These are phyloP conservation scores for Pheosia gnoma DNA, from an alignment of 2,888 invertebrate genomes.

Conservation along the genomic window DNA sequence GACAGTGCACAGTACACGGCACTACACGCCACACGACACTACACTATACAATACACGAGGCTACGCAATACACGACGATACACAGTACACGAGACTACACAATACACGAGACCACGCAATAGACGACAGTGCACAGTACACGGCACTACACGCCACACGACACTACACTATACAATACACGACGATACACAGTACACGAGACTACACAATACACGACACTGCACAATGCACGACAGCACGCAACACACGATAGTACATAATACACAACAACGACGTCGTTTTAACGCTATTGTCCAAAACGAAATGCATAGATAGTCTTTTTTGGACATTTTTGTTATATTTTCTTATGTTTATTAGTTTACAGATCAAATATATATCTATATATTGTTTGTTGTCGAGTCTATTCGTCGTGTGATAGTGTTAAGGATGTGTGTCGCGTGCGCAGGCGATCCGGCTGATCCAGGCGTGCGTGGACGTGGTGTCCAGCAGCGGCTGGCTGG, in stretches of 20 bases:
- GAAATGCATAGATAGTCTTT: too few relatives aligned
- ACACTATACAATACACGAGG: neutral
- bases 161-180: neutral
- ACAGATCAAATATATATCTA: too few relatives aligned
- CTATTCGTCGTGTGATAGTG: too few relatives aligned
- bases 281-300: too few relatives aligned
- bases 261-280: neutral
- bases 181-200: neutral
- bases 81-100: neutral
- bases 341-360: too few relatives aligned
- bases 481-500: slow-evolving; percentile 98
- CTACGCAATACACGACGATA: neutral
- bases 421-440: neutral
- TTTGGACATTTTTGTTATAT: too few relatives aligned
- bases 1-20: too few relatives aligned
- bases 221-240: neutral
- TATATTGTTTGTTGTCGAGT: too few relatives aligned
- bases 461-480: slow-evolving; percentile 98
- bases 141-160: too few relatives aligned
- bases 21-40: neutral
- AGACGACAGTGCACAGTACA: neutral
- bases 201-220: neutral
- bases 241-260: neutral
- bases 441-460: slow-evolving; percentile 90
- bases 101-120: neutral